Evolutionary conservation across 2,113 vertebrate genomes (phyloP), one percentile per base, ranked within the genome.

Genomic region (Melanostigma gelatinosum): DNA sequence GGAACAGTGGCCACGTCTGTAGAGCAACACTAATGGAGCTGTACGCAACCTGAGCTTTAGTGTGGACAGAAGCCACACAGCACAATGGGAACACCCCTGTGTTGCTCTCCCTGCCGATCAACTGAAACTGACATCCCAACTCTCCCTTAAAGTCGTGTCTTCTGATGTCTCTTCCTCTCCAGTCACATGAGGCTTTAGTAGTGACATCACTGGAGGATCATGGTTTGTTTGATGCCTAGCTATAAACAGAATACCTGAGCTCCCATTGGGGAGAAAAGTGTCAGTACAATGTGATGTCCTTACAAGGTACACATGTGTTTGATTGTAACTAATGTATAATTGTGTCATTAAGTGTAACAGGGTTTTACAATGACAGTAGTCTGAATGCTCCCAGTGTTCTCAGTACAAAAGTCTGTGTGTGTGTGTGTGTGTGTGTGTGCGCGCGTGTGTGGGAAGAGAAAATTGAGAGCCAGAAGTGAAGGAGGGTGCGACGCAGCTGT

Each of bases 401-500:
- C 34, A 42, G 52, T 24, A 87, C 87, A 89, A 77, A 72, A 36
- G 82, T 79, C 58, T 75, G 55, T 88, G 71, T 62, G 10, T 73
- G 64, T 87, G 75, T 81, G 64, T 16, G 74, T 86, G 87, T 87
- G 79, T 80, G 7, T 58, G 70, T 75, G 61, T 63, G 38, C 63
- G 67, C 40, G 79, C 70, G 67, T 67, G 40, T 79, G 72, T 72
- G 79, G 86, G 86, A 77, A 61, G 87, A 83, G 80, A 88, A 80
- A 79, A 69, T 32, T 70, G 70, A 85, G 82, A 75, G 75, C 61
- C 82, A 79, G 72, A 78, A 74, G 65, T 54, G 79, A 83, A 75
- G 67, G 64, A 86, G 75, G 69, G 78, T 68, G 82, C 36, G 48
- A 76, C 42, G 27, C 92, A 93, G 91, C 92, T 94, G 92, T 78